A percentile compares a stretch with the other conserved stretches of the same genome.
phyloP scores from a whole-genome alignment of 2,888 invertebrate genomes.

The Synergus itoensis region DNA sequence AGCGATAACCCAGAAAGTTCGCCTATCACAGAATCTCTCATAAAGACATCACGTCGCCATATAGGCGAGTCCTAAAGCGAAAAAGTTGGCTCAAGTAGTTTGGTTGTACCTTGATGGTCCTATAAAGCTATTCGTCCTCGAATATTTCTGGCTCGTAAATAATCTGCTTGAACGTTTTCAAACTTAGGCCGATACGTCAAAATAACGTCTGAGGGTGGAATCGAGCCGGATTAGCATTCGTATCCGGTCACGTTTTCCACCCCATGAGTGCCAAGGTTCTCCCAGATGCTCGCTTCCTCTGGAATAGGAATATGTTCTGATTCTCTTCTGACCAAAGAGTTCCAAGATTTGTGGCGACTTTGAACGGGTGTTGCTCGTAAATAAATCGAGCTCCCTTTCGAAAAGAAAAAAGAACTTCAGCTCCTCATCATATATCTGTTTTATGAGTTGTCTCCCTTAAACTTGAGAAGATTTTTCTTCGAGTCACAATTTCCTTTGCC shows the following conservation, averaged over 20 bases:
- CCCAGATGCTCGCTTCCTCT: slow-evolving; percentile 7
- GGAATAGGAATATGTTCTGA: slow-evolving; percentile 25
- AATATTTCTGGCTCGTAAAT: slow-evolving; percentile 65
- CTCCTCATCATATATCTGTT: not conserved
- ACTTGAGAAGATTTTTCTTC: not conserved
- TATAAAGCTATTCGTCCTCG: slow-evolving; percentile 51
- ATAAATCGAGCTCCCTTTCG: slow-evolving; percentile 48
- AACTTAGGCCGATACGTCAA: slow-evolving; percentile 57
- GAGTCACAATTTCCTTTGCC: too few species aligned
- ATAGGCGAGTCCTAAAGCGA: not conserved
- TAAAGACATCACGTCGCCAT: not conserved
- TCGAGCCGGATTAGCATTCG: slow-evolving; percentile 55
- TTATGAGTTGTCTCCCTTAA: not conserved
- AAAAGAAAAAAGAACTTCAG: not conserved
- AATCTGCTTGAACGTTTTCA: slow-evolving; percentile 55
- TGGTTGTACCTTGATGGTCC: slow-evolving; percentile 3
- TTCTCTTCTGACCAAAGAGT: slow-evolving; percentile 43
- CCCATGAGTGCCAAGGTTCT: slow-evolving; percentile 6
- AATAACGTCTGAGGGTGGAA: slow-evolving; percentile 54
- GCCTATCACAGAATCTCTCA: slow-evolving; percentile 10
- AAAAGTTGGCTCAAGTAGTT: slow-evolving; percentile 45
- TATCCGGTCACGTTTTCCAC: slow-evolving; percentile 51
- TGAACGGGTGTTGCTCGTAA: slow-evolving; percentile 41
- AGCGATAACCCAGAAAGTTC: slow-evolving; percentile 1
- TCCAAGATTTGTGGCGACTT: slow-evolving; percentile 18